Evolutionary conservation across 1,140 invertebrate species (phyloP).

Genomic region (Ceratitis capitata): DNA sequence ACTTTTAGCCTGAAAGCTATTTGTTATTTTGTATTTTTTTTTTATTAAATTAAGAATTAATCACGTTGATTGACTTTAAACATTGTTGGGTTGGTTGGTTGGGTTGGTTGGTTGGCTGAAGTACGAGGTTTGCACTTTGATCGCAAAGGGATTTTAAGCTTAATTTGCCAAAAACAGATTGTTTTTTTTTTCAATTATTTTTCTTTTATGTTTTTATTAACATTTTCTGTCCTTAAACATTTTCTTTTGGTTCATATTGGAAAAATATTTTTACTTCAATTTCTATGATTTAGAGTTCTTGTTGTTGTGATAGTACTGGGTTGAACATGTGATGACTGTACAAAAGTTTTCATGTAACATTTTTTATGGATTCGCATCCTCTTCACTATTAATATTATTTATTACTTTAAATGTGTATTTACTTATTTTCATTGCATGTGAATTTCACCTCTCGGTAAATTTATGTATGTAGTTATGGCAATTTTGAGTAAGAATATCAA

Average conservation of each 20-base stretch:
- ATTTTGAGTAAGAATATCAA: constrained; percentile 16
- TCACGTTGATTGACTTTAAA: too few relatives aligned
- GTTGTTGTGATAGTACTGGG: not conserved
- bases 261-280: not conserved
- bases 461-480: too few relatives aligned
- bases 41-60: not conserved
- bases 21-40: not conserved
- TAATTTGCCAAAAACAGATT: too few relatives aligned
- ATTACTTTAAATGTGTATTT: not conserved
- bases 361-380: not conserved
- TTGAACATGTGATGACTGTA: not conserved
- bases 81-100: too few relatives aligned
- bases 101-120: too few relatives aligned
- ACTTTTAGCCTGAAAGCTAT: not conserved
- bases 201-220: not conserved
- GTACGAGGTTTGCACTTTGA: too few relatives aligned
- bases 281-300: not conserved
- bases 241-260: not conserved
- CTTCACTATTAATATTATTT: not conserved
- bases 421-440: not conserved
- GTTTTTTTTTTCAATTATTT: not conserved
- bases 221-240: too few relatives aligned
- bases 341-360: not conserved
- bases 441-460: not conserved
- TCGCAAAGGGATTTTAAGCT: too few relatives aligned